Evolutionary conservation across 2,797 vertebrate genomes (phyloP), one percentile per base, ranked within the genome.

Genomic region (Pseudochirops corinnae): DNA sequence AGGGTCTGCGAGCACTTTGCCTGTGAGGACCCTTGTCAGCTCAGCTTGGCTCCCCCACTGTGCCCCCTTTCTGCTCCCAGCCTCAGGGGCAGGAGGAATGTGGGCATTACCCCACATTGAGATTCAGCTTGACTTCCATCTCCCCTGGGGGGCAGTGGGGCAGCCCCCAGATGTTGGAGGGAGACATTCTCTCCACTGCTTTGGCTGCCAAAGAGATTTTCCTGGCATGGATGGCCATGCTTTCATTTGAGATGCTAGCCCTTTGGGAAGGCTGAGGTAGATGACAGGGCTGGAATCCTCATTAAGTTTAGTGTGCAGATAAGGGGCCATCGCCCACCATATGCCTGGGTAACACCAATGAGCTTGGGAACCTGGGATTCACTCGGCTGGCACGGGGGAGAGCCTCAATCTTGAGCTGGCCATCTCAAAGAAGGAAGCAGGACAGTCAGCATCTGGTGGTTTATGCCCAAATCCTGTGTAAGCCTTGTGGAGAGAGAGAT

Each of bases 281-380:
- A 53, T 0, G 5, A 9, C n/a, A 39, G 26, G 55, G 82, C 11
- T 0, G 28, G 90, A 3, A 0, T 33, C 0, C 0, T 28, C 12
- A 0, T 29, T 55, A 90, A 29, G 7, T 11, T 56, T 33, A 11
- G 29, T 14, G 1, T 7, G 29, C 11, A 1, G 0, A 14, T 13
- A 16, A 39, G 93, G n/a, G 18, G 55, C 13, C 24, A 5, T n/a
- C 0, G 9, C 39, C 33, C 18, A 33, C 62, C 14, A 14, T 2
- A 6, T 18, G 33, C 33, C 16, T 74, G 33, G 33, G 33, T n/a
- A 16, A n/a, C 62, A 33, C 3, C 60, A 62, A 11, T 29, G 26
- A 58, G 57, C 67, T n/a, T 9, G 39, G 67, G 67, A 82, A 16
- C 39, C 2, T n/a, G 18, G 39, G 67, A 24, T 82, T 82, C 33